Evolutionary conservation across 2,888 invertebrate species (phyloP).

Genomic region (Ormyrus thymus): DNA sequence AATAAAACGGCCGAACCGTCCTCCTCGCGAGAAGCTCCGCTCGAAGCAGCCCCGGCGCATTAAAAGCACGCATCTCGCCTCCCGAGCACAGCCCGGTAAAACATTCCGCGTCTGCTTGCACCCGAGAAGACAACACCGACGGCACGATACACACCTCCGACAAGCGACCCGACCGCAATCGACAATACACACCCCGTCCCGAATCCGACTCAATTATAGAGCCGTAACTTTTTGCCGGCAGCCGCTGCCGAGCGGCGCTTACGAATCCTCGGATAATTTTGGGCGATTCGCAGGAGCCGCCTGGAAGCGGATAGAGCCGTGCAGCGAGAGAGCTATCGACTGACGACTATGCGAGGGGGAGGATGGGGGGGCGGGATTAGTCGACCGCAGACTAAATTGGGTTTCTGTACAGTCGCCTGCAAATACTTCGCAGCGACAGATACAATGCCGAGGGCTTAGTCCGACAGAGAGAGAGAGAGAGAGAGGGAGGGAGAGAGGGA

Average conservation of each 20-base stretch:
- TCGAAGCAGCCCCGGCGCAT: too few species aligned
- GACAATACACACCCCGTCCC: slow-evolving; percentile 15
- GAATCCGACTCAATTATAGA: slow-evolving; percentile 48
- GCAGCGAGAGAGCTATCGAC: slow-evolving; percentile 67
- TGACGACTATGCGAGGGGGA: slow-evolving; percentile 69
- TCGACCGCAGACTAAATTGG: slow-evolving; percentile 74
- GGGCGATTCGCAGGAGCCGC: slow-evolving; percentile 53
- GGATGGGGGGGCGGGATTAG: slow-evolving; percentile 71
- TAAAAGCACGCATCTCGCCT: too few species aligned
- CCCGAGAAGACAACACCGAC: too few species aligned
- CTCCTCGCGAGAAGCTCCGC: too few species aligned
- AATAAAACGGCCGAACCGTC: too few species aligned
- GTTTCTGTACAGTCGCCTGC: slow-evolving; percentile 71
- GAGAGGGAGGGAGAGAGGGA: slow-evolving; percentile 16
- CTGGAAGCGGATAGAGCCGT: not conserved
- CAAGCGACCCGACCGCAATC: slow-evolving; percentile 44
- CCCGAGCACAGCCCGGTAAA: too few species aligned
- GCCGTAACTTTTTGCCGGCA: slow-evolving; percentile 49
- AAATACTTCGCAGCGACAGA: slow-evolving; percentile 67
- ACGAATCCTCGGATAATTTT: slow-evolving; percentile 55
- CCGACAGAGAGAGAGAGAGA: slow-evolving; percentile 1
- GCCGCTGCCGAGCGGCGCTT: not conserved
- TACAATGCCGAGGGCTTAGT: slow-evolving; percentile 60
- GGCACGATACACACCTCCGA: not conserved
- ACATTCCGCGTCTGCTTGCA: too few species aligned